Conservation (phyloP, 2,113 vertebrate species). For the Gymnorhina tibicen region DNA sequence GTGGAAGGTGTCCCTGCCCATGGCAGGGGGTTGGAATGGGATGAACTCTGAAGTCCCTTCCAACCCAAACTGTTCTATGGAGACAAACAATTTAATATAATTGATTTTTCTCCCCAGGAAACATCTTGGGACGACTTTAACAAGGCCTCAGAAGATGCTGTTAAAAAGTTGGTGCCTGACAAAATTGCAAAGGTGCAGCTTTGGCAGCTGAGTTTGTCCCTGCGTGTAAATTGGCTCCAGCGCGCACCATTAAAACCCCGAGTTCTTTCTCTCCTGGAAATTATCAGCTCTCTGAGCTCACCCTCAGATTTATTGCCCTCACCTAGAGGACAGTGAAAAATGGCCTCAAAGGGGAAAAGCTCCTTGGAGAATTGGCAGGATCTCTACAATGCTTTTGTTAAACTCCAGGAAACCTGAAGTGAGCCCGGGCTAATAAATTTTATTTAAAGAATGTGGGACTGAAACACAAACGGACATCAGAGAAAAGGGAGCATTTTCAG, state of each 20-base stretch:
- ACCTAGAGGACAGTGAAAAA: not conserved
- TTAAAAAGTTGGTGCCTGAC: constrained; percentile 20
- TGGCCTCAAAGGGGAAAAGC: not conserved
- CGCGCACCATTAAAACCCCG: not conserved
- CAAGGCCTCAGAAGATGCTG: constrained; percentile 15
- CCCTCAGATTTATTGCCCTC: not conserved
- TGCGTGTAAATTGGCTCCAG: constrained; percentile 1
- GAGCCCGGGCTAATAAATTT: not conserved
- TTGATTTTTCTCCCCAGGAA: not conserved
- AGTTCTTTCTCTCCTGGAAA: not conserved
- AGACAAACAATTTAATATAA: not conserved
- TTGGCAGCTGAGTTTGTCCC: not conserved
- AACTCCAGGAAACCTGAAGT: not conserved
- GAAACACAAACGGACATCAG: not conserved
- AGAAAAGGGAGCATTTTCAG: not conserved
- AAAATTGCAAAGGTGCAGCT: not conserved
- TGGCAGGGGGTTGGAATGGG: not conserved
- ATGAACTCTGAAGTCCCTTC: not conserved
- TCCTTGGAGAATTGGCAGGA: not conserved
- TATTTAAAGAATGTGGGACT: not conserved
- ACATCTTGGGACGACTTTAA: not conserved
- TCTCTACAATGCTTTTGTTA: not conserved
- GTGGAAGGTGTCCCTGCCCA: not conserved
- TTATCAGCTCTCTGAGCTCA: not conserved
- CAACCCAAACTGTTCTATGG: not conserved